phyloP scores from a whole-genome alignment of 2,113 vertebrate species.

The Zingel zingel region DNA sequence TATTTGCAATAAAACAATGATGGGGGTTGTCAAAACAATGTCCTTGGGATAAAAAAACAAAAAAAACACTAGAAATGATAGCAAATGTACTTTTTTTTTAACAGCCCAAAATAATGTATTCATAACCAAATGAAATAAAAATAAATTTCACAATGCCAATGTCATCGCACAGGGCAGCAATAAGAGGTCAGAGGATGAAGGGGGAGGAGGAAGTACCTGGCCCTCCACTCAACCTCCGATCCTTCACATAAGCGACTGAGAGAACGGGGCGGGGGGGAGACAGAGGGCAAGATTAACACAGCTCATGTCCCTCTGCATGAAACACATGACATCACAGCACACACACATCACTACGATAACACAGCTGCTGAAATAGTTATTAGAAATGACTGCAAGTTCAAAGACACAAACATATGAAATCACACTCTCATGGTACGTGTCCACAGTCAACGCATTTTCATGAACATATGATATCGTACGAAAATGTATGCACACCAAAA shows the following conservation, averaged over 20 bases:
- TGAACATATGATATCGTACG: too few species aligned
- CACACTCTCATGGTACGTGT: background rate
- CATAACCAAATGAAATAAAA: constrained; percentile 55
- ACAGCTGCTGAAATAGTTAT: background rate
- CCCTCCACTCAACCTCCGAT: constrained; percentile 97
- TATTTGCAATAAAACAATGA: constrained; percentile 55
- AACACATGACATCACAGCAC: constrained; percentile 52
- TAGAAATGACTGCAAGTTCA: background rate
- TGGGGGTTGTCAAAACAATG: constrained; percentile 49
- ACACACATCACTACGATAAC: background rate
- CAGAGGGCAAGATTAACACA: constrained; percentile 81
- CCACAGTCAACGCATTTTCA: too few species aligned
- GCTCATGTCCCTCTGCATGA: constrained; percentile 47
- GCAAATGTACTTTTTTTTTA: constrained; percentile 39
- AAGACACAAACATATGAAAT: background rate
- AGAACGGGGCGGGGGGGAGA: constrained; percentile 84
- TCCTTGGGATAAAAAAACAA: constrained; percentile 18
- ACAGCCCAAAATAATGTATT: constrained; percentile 56
- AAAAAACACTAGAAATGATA: constrained; percentile 22
- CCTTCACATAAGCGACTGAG: constrained; percentile 98
- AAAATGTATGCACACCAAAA: too few species aligned
- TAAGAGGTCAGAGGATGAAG: constrained; percentile 78
- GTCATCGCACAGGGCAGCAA: constrained; percentile 65
- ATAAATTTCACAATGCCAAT: constrained; percentile 58
- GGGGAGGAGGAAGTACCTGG: constrained; percentile 92